A percentile compares a stretch with the other conserved stretches of the same genome.
phyloP scores from a whole-genome alignment of 2,888 invertebrate genomes.

The Xestobium rufovillosum region DNA sequence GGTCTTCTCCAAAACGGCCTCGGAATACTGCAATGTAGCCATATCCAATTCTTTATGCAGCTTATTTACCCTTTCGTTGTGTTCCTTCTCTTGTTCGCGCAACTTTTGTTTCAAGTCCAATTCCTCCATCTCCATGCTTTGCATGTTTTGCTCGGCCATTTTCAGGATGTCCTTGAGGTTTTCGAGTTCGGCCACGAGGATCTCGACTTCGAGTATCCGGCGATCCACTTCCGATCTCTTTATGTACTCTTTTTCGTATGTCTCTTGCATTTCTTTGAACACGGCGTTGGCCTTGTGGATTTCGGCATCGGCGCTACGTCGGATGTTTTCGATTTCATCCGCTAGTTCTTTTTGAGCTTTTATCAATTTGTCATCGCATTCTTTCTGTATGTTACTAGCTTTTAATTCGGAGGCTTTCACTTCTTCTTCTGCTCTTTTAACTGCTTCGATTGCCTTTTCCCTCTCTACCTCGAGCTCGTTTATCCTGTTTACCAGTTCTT shows the following conservation, averaged over 20 bases:
- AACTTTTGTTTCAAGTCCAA: constrained; percentile 31
- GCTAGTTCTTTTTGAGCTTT: constrained; percentile 29
- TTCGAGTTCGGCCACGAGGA: constrained; percentile 43
- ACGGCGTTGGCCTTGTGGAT: constrained; percentile 29
- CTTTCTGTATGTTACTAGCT: constrained; percentile 6
- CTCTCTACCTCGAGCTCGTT: constrained; percentile 29
- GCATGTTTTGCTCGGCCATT: constrained; percentile 42
- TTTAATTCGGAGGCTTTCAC: no score
- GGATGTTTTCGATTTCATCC: constrained; percentile 27
- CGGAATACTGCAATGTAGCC: constrained; percentile 65
- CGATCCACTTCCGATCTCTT: constrained; percentile 52
- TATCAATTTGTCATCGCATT: no score
- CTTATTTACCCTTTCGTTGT: constrained; percentile 41
- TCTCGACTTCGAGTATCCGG: constrained; percentile 43
- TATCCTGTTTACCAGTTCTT: constrained; percentile 19
- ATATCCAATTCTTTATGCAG: constrained; percentile 62
- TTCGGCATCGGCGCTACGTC: constrained; percentile 28
- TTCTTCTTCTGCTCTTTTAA: constrained; percentile 17
- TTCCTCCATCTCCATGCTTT: constrained; percentile 31
- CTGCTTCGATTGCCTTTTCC: constrained; percentile 30
- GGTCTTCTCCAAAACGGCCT: constrained; percentile 65
- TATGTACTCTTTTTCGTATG: constrained; percentile 49
- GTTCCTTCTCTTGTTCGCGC: constrained; percentile 40
- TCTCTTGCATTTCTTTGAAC: constrained; percentile 41
- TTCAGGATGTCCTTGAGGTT: constrained; percentile 42